These are phyloP conservation scores for Protodeltote pygarga DNA, from an alignment of 2,888 invertebrate genomes.

Conservation along the genomic window DNA sequence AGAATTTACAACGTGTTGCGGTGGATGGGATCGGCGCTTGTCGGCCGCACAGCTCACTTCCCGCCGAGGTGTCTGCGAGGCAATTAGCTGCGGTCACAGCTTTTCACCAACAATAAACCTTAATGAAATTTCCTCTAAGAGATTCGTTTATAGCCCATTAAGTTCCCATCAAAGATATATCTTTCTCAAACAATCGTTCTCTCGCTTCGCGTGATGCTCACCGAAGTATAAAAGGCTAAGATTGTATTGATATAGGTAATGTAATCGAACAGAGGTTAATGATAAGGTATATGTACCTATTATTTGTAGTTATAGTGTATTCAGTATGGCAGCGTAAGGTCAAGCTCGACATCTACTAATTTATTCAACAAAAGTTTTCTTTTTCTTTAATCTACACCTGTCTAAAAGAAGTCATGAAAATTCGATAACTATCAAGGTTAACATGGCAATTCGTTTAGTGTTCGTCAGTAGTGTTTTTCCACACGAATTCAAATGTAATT, in stretches of 20 bases:
- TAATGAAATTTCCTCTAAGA: slow-evolving; percentile 67
- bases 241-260: slow-evolving; percentile 40
- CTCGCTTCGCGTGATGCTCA: slow-evolving; percentile 25
- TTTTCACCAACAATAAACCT: slow-evolving; percentile 53
- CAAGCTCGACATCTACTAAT: slow-evolving; percentile 5
- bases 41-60: background rate
- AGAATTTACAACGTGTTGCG: slow-evolving; percentile 7
- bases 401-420: background rate
- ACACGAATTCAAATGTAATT: background rate
- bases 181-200: slow-evolving; percentile 29
- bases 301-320: slow-evolving; percentile 1
- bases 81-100: slow-evolving; percentile 49
- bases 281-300: slow-evolving; percentile 3
- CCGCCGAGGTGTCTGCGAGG: slow-evolving; percentile 24
- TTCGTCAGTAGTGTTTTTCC: background rate
- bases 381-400: background rate
- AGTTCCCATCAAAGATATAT: slow-evolving; percentile 51
- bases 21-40: background rate
- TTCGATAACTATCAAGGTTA: background rate
- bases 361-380: slow-evolving; percentile 11
- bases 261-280: slow-evolving; percentile 33
- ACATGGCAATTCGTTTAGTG: background rate
- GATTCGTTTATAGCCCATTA: slow-evolving; percentile 69
- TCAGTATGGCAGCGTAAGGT: slow-evolving; percentile 1
- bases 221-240: slow-evolving; percentile 28